phyloP scores from a whole-genome alignment of 2,797 vertebrate genomes.

The Prunella strophiata region DNA sequence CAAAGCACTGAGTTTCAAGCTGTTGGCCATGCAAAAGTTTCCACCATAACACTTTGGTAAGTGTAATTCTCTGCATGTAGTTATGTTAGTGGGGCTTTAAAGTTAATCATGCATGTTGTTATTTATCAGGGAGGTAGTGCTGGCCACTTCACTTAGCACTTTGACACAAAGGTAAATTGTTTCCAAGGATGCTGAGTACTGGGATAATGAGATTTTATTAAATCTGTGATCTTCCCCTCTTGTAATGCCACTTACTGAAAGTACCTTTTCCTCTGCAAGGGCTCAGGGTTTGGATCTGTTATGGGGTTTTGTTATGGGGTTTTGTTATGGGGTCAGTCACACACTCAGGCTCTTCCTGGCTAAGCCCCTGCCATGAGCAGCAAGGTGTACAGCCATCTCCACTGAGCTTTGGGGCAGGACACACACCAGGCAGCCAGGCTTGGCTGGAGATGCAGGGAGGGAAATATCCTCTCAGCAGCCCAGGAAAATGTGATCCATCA shows the following conservation, averaged over 20 bases:
- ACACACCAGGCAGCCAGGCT: not conserved
- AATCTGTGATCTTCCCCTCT: not conserved
- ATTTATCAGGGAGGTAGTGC: not conserved
- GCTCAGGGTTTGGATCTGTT: not conserved
- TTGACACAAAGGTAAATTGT: conserved; percentile 22
- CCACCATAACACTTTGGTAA: not conserved
- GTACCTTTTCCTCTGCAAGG: not conserved
- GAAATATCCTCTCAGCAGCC: not conserved
- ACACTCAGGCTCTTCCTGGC: not conserved
- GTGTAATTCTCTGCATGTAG: not conserved
- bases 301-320: not conserved
- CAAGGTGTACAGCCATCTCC: not conserved
- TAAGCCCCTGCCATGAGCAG: not conserved
- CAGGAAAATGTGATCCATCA: not conserved
- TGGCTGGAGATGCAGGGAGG: not conserved
- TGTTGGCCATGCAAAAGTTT: not conserved
- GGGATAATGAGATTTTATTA: conserved; percentile 35
- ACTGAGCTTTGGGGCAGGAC: not conserved
- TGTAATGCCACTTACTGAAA: not conserved
- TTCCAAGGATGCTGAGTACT: not conserved
- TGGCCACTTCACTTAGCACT: conserved; percentile 14
- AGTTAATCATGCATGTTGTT: conserved; percentile 13
- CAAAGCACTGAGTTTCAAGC: not conserved
- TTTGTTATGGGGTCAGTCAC: not conserved
- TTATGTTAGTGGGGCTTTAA: not conserved